Evolutionary conservation across 2,797 vertebrate genomes (phyloP), one percentile per base, ranked within the genome.

Genomic region (Sitta carolinensis): DNA sequence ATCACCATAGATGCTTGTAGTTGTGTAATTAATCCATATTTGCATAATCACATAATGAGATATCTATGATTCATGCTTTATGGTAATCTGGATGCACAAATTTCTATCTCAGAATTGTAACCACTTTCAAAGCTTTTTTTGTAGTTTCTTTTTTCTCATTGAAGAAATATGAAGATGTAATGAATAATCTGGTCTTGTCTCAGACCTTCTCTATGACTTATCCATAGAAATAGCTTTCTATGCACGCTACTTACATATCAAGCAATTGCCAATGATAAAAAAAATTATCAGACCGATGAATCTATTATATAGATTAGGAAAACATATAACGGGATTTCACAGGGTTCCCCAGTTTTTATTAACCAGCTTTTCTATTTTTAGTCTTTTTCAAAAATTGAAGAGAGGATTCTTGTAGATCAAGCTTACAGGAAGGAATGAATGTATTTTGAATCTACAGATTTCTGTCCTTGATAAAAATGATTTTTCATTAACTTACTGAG

Each of bases 21-120:
- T 97, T 97, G 90, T 97, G 95, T 96, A 95, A 97, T 98, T 96
- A 97, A 94, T 93, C 74, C 91, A 59, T 40, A 96, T 97, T 97
- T 97, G 76, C 96, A 97, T 98, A 98, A 97, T 96, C 89, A 95
- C 87, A 86, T 96, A 96, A 97, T 89, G 68, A 82, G 66, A 94
- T 91, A 75, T 96, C 79, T 94, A 93, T 97, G 94, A 96, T 94
- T 97, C 96, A 97, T 96, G 78, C 70, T 97, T 96, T 96, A 89
- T 95, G 78, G 48, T 95, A 95, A 90, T 97, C 75, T 92, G 21
- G 69, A 95, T 93, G 57, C 73, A 94, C 61, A 95, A 97, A 96
- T 97, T 93, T 95, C 78, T 72, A n/a, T 76, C 93, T 97, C 82
- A 95, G 88, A 96, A 89, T 66, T 88, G 62, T 85, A 94, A 67